Evolutionary conservation across 2,797 vertebrate genomes (phyloP), one percentile per base, ranked within the genome.

Genomic region (Ptychadena robeensis): DNA sequence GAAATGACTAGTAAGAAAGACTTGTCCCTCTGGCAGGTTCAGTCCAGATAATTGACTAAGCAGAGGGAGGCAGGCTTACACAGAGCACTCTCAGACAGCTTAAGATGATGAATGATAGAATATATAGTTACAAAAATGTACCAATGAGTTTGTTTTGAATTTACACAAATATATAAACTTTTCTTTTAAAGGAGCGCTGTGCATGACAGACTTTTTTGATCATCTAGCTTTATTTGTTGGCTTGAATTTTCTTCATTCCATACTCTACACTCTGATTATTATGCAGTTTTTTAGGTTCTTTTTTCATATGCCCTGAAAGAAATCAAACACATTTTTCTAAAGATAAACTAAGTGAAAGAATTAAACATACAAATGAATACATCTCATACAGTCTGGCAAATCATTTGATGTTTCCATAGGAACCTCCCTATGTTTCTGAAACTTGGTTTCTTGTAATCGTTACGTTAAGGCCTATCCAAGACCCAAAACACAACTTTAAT

Each of bases 281-380:
- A 37, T 69, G n/a, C 18, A 37, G 35, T 30, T 25, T 69, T n/a
- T 38, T 25, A 61, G 25, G 25, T 27, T 38, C 12, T 37, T 78
- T n/a, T 44, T 78, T 48, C 40, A 35, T 66, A 77, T 68, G 57
- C 69, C 59, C 18, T 57, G 76, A 37, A 44, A 68, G 68, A 79
- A 79, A 79, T 66, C 76, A 79, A 79, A 57, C 76, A 69, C 76
- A 79, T 79, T 79, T 78, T 79, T 68, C 76, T 69, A 68, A 79
- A 79, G 65, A 68, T 69, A 79, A 79, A 79, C 76, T 69, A 79
- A 68, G 76, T 68, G 53, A 79, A 79, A 69, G 76, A 68, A 79
- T 69, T 69, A 31, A 59, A 57, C 67, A 79, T 69, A 79, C 76
- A 79, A 79, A 69, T 48, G 63, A 77, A 66, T 77, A 34, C 38